Conservation (phyloP, 2,797 vertebrate genomes). For the Tokudaia muenninki region DNA sequence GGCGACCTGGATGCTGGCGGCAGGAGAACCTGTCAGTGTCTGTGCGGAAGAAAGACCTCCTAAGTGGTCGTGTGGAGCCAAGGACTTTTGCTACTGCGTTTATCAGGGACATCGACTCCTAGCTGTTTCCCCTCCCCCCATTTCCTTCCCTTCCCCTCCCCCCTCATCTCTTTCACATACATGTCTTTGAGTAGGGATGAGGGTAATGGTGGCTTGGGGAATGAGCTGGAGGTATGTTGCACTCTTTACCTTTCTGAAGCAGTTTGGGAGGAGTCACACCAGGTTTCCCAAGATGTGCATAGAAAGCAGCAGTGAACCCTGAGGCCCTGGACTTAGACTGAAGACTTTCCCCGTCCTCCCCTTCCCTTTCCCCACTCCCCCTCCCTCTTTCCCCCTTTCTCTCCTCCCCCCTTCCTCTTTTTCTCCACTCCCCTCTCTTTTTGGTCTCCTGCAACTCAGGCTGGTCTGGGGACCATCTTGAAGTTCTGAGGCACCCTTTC, state of each 20-base stretch:
- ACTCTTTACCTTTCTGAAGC: neutral
- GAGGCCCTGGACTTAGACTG: neutral
- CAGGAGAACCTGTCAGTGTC: neutral
- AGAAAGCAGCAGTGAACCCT: neutral
- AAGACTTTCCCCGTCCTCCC: neutral
- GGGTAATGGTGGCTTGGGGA: neutral
- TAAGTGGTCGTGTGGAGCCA: neutral
- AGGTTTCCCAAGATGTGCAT: neutral
- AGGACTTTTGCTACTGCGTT: neutral
- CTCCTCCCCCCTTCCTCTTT: no score
- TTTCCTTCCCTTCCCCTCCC: no score
- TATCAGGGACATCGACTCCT: neutral
- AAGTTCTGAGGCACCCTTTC: neutral
- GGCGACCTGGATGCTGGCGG: neutral
- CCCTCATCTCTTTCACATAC: neutral
- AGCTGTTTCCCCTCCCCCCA: neutral
- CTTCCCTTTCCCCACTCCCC: no score
- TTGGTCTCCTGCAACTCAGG: neutral
- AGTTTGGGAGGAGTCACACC: neutral
- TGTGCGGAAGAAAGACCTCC: neutral
- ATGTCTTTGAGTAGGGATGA: neutral
- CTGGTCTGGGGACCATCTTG: neutral
- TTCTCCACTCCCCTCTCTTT: no score
- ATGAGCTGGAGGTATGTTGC: neutral
- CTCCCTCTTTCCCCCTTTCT: no score